Percentiles rank a stretch among this genome's conserved stretches.
These are phyloP conservation scores for Drosophila sordidula DNA, from an alignment of 2,888 invertebrate species.

Conservation along the genomic window DNA sequence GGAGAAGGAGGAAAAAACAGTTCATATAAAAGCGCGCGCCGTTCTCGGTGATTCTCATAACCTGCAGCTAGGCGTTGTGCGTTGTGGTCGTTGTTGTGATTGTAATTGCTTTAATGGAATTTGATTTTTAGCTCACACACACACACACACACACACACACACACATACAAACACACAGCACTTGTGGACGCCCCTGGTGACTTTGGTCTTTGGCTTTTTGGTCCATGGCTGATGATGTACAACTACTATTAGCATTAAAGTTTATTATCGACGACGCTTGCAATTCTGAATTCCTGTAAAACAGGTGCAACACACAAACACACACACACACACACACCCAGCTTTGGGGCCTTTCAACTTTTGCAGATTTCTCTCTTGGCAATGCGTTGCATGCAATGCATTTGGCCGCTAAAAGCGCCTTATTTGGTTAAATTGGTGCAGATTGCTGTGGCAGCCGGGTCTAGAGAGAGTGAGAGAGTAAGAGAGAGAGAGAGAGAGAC, in stretches of 20 bases:
- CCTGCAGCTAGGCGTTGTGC: conserved; percentile 15
- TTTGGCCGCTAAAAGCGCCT: conserved; percentile 82
- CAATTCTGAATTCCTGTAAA: conserved; percentile 80
- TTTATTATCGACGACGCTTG: conserved; percentile 81
- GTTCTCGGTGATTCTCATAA: conserved; percentile 29
- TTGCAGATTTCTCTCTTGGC: conserved; percentile 63
- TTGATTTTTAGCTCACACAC: conserved; percentile 64
- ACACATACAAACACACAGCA: conserved; percentile 3
- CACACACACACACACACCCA: conserved; percentile 19
- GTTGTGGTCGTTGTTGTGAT: conserved; percentile 13
- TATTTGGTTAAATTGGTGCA: conserved; percentile 82
- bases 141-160: conserved; percentile 1
- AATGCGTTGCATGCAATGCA: conserved; percentile 79
- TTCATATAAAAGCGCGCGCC: conserved; percentile 10
- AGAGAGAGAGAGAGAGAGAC: conserved; percentile 25
- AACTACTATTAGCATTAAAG: conserved; percentile 82
- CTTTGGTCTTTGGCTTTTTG: conserved; percentile 55
- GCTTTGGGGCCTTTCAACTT: conserved; percentile 68
- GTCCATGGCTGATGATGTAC: conserved; percentile 80
- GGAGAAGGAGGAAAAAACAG: background rate
- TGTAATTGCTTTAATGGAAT: conserved; percentile 80
- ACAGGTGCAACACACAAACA: conserved; percentile 72
- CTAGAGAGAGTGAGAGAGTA: conserved; percentile 13
- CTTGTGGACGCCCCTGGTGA: conserved; percentile 9
- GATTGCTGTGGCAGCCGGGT: conserved; percentile 62